These are phyloP conservation scores for Clepsis dumicolana DNA, from an alignment of 2,888 invertebrate genomes.

Conservation along the genomic window DNA sequence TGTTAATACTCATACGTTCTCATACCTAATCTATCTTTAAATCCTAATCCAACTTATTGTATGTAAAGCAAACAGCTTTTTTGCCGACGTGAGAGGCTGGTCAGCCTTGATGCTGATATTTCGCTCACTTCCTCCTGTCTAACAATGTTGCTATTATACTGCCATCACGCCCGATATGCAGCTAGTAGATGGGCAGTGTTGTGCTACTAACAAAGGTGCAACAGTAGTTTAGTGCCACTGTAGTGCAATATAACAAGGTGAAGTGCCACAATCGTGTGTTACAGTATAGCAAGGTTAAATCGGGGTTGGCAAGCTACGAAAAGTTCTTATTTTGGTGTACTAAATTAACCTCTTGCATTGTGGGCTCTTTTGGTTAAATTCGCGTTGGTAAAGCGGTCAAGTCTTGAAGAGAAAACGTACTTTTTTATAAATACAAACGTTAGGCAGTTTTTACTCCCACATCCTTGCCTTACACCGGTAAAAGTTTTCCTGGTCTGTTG, in stretches of 20 bases:
- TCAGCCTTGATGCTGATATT: slow-evolving; percentile 59
- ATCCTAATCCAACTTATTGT: slow-evolving; percentile 33
- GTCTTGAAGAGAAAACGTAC: too few species aligned
- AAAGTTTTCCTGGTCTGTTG: too few species aligned
- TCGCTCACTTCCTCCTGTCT: slow-evolving; percentile 59
- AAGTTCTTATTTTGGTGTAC: neutral
- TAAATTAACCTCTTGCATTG: too few species aligned
- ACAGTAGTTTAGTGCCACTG: too few species aligned
- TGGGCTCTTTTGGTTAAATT: too few species aligned
- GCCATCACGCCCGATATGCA: slow-evolving; percentile 21
- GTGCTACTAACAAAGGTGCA: neutral
- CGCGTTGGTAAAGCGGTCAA: too few species aligned
- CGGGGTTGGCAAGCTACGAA: neutral
- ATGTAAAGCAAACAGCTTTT: slow-evolving; percentile 39
- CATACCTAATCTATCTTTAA: slow-evolving; percentile 25
- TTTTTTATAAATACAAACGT: too few species aligned
- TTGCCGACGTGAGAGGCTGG: slow-evolving; percentile 55
- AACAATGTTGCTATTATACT: slow-evolving; percentile 48
- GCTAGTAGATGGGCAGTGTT: neutral
- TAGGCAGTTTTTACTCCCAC: too few species aligned
- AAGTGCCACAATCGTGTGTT: neutral
- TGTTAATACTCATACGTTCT: neutral
- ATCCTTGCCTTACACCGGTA: too few species aligned
- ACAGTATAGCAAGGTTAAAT: neutral
- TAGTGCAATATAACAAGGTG: neutral